These are phyloP conservation scores for Microcebus tavaratra DNA, from an alignment of 2,113 vertebrate species.

Conservation along the genomic window DNA sequence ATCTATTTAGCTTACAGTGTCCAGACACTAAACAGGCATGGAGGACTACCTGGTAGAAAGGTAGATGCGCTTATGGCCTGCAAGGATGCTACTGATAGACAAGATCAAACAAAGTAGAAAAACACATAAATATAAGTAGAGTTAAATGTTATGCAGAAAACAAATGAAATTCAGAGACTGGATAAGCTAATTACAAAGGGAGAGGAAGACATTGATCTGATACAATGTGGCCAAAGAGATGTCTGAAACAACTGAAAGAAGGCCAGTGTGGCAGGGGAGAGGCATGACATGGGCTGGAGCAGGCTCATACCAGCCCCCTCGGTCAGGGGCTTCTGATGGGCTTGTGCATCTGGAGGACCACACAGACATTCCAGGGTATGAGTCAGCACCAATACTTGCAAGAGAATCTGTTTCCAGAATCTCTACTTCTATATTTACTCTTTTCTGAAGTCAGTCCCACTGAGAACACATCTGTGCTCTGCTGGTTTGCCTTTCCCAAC, in stretches of 20 bases:
- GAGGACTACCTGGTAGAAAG: neutral
- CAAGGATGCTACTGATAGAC: neutral
- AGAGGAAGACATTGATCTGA: neutral
- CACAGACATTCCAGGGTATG: neutral
- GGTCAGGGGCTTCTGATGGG: rapidly evolving
- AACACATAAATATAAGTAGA: neutral
- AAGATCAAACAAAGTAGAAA: neutral
- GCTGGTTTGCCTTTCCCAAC: neutral
- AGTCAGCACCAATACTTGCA: neutral
- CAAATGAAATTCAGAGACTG: neutral
- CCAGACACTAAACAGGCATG: neutral
- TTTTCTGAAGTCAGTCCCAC: neutral
- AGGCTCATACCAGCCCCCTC: rapidly evolving
- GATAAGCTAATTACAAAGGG: too few relatives aligned
- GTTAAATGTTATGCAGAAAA: neutral
- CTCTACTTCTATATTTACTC: neutral
- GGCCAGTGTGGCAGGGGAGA: neutral
- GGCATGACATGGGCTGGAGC: neutral
- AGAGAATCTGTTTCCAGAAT: neutral
- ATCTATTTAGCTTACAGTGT: neutral
- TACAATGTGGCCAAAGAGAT: neutral
- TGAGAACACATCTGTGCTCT: slow-evolving; percentile 15
- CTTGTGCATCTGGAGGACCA: too few relatives aligned
- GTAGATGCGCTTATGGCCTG: neutral
- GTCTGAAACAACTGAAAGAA: neutral